Conservation (phyloP, 1,140 invertebrate species). For the Megalonaias nervosa region DNA sequence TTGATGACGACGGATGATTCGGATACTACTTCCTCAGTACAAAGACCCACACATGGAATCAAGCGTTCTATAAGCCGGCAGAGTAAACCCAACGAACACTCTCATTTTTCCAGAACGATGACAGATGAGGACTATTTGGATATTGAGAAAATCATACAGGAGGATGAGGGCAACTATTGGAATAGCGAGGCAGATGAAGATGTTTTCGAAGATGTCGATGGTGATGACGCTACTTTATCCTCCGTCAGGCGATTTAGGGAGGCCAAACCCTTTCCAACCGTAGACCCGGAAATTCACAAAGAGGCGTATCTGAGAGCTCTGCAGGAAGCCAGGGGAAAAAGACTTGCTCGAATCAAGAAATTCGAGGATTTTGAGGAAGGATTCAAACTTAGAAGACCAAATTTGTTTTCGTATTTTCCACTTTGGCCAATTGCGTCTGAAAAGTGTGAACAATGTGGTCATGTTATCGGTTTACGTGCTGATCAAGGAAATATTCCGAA, state of each 20-base stretch:
- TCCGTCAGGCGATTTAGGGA: conserved; percentile 15
- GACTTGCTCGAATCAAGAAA: neutral
- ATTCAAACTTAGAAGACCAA: conserved; percentile 8
- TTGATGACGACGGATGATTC: too few species aligned
- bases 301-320: conserved; percentile 24
- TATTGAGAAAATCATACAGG: conserved; percentile 17
- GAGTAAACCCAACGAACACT: too few species aligned
- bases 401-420: conserved; percentile 28
- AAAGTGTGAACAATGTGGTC: neutral
- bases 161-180: conserved; percentile 22
- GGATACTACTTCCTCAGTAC: too few species aligned
- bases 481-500: conserved; percentile 12
- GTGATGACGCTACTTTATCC: conserved; percentile 1
- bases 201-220: neutral
- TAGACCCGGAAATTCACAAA: conserved; percentile 34
- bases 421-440: neutral
- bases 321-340: conserved; percentile 8
- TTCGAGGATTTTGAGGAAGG: conserved; percentile 13
- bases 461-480: conserved; percentile 18
- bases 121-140: conserved; percentile 27
- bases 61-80: too few species aligned
- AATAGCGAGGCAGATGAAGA: conserved; percentile 19
- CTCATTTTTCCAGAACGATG: neutral
- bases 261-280: conserved; percentile 20
- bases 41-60: too few species aligned